phyloP scores from a whole-genome alignment of 1,140 invertebrate species.

The Magallana ariakensis region DNA sequence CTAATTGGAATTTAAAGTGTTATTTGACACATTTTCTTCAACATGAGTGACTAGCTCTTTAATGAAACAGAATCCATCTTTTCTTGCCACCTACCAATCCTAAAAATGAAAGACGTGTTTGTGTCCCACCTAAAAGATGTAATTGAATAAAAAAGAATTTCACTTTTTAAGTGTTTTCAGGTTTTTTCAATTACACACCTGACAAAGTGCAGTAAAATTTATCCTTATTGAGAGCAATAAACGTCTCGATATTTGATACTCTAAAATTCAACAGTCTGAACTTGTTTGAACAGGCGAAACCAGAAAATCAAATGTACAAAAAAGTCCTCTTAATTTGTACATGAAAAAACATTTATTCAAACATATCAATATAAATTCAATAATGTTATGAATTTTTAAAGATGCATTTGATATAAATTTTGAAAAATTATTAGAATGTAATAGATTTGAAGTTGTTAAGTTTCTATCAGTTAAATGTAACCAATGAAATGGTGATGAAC shows the following conservation, averaged over 20 bases:
- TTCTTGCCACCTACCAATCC: background rate
- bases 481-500: too few relatives aligned
- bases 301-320: background rate
- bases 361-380: too few relatives aligned
- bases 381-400: too few relatives aligned
- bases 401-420: too few relatives aligned
- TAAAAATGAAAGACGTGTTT: background rate
- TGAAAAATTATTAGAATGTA: too few relatives aligned
- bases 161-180: background rate
- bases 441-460: too few relatives aligned
- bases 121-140: background rate
- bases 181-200: conserved; percentile 13
- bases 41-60: background rate
- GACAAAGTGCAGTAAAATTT: background rate
- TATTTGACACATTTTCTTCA: background rate
- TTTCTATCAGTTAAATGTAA: too few relatives aligned
- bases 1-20: conserved; percentile 19
- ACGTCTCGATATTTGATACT: background rate
- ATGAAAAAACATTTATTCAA: too few relatives aligned
- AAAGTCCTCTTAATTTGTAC: too few relatives aligned
- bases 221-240: background rate
- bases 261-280: background rate
- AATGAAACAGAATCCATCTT: conserved; percentile 5
- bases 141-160: background rate
- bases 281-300: background rate